These are phyloP conservation scores for Morus bassanus DNA, from an alignment of 2,797 vertebrate species.

Conservation along the genomic window DNA sequence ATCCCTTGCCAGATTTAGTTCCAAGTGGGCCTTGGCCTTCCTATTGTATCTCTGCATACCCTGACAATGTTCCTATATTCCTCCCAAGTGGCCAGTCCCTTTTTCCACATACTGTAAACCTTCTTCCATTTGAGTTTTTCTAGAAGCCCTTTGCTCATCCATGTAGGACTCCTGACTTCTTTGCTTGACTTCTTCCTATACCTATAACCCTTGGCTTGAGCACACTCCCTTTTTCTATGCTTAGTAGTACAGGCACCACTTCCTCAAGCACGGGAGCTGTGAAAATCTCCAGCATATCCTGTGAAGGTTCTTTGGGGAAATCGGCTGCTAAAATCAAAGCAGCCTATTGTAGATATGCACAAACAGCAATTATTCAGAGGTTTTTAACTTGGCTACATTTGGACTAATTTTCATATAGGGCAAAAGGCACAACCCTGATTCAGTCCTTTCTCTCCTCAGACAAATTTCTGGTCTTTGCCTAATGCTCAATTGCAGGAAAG, in stretches of 20 bases:
- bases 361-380: slow-evolving; percentile 27
- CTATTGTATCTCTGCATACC: too few species aligned
- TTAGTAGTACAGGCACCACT: neutral
- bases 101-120: too few species aligned
- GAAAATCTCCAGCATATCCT: slow-evolving; percentile 29
- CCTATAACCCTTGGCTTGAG: neutral
- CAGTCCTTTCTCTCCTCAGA: neutral
- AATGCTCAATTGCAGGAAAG: neutral
- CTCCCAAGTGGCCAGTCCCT: too few species aligned
- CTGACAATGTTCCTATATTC: too few species aligned
- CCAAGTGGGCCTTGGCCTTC: too few species aligned
- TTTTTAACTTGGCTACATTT: neutral
- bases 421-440: neutral
- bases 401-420: neutral
- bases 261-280: neutral
- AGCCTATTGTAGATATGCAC: neutral
- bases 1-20: too few species aligned
- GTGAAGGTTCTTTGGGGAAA: slow-evolving; percentile 14
- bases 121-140: too few species aligned
- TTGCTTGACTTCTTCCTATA: neutral
- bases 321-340: slow-evolving; percentile 29
- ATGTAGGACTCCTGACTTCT: too few species aligned
- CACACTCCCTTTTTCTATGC: neutral
- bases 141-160: too few species aligned
- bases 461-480: slow-evolving; percentile 26